A percentile compares a stretch with the other conserved stretches of the same genome.
Conservation (phyloP, 2,797 vertebrate species). For the Sebastes melanostomus region DNA sequence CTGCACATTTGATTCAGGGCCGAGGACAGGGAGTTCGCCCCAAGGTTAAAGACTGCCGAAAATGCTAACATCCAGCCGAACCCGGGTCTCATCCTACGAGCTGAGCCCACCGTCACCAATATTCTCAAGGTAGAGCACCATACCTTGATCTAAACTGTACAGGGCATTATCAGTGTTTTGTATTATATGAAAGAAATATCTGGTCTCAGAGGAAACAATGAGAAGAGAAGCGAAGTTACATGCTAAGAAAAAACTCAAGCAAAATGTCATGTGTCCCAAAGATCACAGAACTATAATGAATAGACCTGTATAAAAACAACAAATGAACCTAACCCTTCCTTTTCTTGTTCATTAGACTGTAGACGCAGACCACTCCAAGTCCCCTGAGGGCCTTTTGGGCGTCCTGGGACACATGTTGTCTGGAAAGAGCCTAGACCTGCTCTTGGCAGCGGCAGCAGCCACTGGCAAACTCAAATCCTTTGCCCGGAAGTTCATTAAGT, state of each 20-base stretch:
- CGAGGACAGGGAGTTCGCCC: conserved; percentile 90
- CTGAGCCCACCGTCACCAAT: conserved; percentile 97
- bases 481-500: conserved; percentile 98
- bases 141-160: not conserved
- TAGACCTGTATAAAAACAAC: not conserved
- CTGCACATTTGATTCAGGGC: conserved; percentile 78
- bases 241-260: not conserved
- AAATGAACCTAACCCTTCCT: not conserved
- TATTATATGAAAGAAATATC: not conserved
- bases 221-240: not conserved
- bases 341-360: conserved; percentile 84
- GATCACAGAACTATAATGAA: not conserved
- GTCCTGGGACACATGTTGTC: conserved; percentile 98
- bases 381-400: conserved; percentile 93
- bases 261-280: not conserved
- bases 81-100: conserved; percentile 93
- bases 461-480: conserved; percentile 98
- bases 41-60: conserved; percentile 91
- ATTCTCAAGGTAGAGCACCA: conserved; percentile 89
- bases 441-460: conserved; percentile 94
- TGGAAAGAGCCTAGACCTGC: conserved; percentile 94
- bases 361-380: conserved; percentile 97
- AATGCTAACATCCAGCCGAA: conserved; percentile 98
- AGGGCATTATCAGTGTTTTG: not conserved
- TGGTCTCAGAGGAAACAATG: not conserved